Evolutionary conservation across 2,113 vertebrate species (phyloP), one percentile per base, ranked within the genome.

Genomic region (Corythornis vintsioides): DNA sequence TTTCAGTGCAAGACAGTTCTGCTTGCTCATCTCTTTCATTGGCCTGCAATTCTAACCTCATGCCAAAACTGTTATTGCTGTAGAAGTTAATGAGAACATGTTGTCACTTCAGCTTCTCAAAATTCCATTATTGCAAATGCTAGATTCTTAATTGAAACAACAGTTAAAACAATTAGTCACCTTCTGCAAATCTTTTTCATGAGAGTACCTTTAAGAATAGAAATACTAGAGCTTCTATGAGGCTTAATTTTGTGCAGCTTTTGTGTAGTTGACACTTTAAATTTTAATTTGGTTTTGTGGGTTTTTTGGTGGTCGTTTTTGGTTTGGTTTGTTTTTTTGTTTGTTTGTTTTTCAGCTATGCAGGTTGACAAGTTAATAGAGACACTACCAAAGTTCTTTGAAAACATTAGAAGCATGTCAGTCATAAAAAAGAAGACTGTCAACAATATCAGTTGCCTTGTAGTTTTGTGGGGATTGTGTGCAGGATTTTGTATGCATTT

Each of bases 1-100:
- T 93, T 80, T 92, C 72, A 76, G 71, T 71, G 76, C 81, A 55
- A 93, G 92, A 92, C 83, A 88, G 73, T 87, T 96, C 80, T 96
- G 90, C 94, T 91, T 86, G 74, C 83, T 97, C 94, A 94, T 97
- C 93, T 96, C 84, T 95, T 97, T 95, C 84, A 91, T 89, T 92
- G 81, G 88, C 87, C 85, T 83, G 35, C 0, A 1, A 25, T 73
- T 91, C 85, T 94, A 94, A 89, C 59, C 66, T 89, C 38, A 15
- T 91, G 92, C 93, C 95, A 97, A 93, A 94, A 80, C 53, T 86
- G 75, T 94, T 96, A 94, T 75, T 97, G 84, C 74, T 96, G 73
- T 76, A 83, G 95, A 95, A 97, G 96, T 97, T 97, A 97, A 95
- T 77, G 33, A 96, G 78, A 93, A 56, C 47, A 85, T 82, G 74